Conservation (phyloP, 30 jellyfish, hydroid and myxozoan species). For the Turritopsis dohrnii region DNA sequence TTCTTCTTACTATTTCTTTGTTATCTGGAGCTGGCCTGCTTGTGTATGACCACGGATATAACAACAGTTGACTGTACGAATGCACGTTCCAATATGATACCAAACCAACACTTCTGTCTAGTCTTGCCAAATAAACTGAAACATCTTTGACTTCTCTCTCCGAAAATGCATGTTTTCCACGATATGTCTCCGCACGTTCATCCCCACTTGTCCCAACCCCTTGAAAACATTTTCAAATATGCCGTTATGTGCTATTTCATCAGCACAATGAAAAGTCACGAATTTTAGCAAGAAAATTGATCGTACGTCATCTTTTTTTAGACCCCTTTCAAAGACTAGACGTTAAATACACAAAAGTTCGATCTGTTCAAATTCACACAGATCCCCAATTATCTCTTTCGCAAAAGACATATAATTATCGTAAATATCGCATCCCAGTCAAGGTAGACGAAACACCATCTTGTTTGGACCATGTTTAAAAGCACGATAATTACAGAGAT, state of each 20-base stretch:
- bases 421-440: not conserved
- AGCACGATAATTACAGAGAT: not conserved
- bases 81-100: conserved; percentile 86
- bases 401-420: not conserved
- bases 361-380: too few species aligned
- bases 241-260: not conserved
- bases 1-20: conserved; percentile 63
- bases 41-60: conserved; percentile 97
- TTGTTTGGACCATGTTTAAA: not conserved
- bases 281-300: not conserved
- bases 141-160: conserved; percentile 66
- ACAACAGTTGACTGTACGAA: conserved; percentile 93
- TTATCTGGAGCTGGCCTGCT: conserved; percentile 50
- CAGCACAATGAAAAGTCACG: not conserved
- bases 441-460: not conserved
- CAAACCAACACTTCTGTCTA: conserved; percentile 22
- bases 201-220: conserved; percentile 81
- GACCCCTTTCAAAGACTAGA: too few species aligned
- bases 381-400: too few species aligned
- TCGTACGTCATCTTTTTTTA: too few species aligned
- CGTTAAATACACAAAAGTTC: too few species aligned
- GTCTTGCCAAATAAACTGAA: conserved; percentile 39
- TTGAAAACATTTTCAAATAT: not conserved
- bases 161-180: conserved; percentile 59
- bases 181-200: conserved; percentile 70